Percentiles rank a stretch among this genome's conserved stretches.
Conservation (phyloP, 37 sponge, comb jelly and placozoan genomes). For the Dysidea cf. avara region DNA sequence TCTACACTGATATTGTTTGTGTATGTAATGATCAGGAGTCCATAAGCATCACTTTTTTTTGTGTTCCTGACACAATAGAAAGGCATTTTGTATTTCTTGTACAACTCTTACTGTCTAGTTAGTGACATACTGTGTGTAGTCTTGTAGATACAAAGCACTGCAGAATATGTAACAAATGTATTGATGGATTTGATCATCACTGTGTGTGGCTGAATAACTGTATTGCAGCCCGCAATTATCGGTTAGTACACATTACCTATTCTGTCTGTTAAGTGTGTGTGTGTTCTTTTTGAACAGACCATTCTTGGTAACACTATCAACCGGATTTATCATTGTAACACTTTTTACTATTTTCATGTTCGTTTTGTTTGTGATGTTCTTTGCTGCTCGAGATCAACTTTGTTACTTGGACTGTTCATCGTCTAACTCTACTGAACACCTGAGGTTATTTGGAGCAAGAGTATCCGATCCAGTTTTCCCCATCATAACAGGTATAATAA, state of each 20-base stretch:
- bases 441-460: slow-evolving; percentile 44
- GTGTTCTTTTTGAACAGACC: slow-evolving; percentile 25
- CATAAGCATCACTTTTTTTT: background rate
- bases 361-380: slow-evolving; percentile 52
- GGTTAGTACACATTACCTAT: slow-evolving; percentile 22
- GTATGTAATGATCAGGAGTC: too few species aligned
- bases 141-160: slow-evolving; percentile 81
- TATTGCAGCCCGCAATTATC: slow-evolving; percentile 77
- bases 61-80: background rate
- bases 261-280: slow-evolving; percentile 1
- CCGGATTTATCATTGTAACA: slow-evolving; percentile 31
- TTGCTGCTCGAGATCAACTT: slow-evolving; percentile 27
- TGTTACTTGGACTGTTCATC: slow-evolving; percentile 38
- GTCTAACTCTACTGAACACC: slow-evolving; percentile 28
- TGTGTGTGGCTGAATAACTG: slow-evolving; percentile 95
- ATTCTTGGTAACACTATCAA: slow-evolving; percentile 54
- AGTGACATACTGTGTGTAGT: slow-evolving; percentile 23
- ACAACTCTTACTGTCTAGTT: background rate
- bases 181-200: slow-evolving; percentile 85
- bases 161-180: slow-evolving; percentile 87
- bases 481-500: slow-evolving; percentile 40
- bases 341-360: slow-evolving; percentile 20
- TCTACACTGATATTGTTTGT: too few species aligned
- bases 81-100: background rate
- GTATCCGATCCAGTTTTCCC: slow-evolving; percentile 81